A percentile compares a stretch with the other conserved stretches of the same genome.
phyloP scores from a whole-genome alignment of 2,113 vertebrate genomes.

The Megatriorchis doriae region DNA sequence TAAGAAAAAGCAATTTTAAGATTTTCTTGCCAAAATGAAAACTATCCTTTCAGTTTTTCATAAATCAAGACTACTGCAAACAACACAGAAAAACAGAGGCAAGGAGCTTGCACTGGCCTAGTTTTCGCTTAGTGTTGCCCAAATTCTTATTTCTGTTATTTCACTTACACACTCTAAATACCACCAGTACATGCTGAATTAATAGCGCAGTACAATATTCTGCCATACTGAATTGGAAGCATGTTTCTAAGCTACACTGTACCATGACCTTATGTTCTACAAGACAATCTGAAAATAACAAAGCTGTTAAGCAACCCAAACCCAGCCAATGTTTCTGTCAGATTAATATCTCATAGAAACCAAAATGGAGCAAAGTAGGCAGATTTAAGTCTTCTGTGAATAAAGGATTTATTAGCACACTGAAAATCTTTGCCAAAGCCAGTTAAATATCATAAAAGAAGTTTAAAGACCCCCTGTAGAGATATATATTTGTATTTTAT shows the following conservation, averaged over 20 bases:
- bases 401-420: slow-evolving; percentile 67
- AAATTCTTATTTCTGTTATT: slow-evolving; percentile 27
- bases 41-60: not conserved
- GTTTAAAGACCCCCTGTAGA: slow-evolving; percentile 49
- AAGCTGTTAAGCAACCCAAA: slow-evolving; percentile 53
- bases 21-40: slow-evolving; percentile 29
- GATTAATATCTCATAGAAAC: slow-evolving; percentile 57
- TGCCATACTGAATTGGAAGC: slow-evolving; percentile 33
- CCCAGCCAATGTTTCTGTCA: slow-evolving; percentile 50
- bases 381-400: slow-evolving; percentile 64
- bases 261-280: slow-evolving; percentile 47
- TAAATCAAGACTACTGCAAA: slow-evolving; percentile 16
- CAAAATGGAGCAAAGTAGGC: slow-evolving; percentile 61
- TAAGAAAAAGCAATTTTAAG: not conserved
- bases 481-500: slow-evolving; percentile 61
- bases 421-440: slow-evolving; percentile 58
- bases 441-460: slow-evolving; percentile 63
- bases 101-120: not conserved
- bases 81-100: slow-evolving; percentile 14
- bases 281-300: slow-evolving; percentile 60
- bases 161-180: slow-evolving; percentile 3
- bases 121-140: not conserved
- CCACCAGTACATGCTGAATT: not conserved
- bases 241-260: slow-evolving; percentile 18
- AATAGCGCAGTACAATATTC: not conserved